These are phyloP conservation scores for Hippopotamyrus pictus DNA, from an alignment of 2,797 vertebrate genomes.

Conservation along the genomic window DNA sequence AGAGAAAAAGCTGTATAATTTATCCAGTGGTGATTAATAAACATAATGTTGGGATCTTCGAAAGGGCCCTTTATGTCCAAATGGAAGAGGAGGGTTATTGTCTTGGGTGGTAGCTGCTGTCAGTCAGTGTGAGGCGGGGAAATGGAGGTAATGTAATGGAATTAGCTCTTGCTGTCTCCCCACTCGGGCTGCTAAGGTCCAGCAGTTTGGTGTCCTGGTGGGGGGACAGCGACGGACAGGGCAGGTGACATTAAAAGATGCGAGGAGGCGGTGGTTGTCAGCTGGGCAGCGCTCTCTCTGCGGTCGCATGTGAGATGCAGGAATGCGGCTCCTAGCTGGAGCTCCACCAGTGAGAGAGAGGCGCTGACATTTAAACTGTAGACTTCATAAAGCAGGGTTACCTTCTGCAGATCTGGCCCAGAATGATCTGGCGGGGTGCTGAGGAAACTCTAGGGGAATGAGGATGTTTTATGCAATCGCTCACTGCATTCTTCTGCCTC, in stretches of 20 bases:
- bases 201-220: not conserved
- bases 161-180: not conserved
- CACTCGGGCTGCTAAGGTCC: not conserved
- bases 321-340: constrained; percentile 29
- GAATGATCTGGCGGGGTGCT: not conserved
- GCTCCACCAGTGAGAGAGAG: constrained; percentile 21
- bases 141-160: not conserved
- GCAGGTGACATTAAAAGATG: constrained; percentile 8
- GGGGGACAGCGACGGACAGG: not conserved
- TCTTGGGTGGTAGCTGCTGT: not conserved
- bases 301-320: not conserved
- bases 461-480: not conserved
- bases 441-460: not conserved
- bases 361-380: constrained; percentile 41
- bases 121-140: not conserved
- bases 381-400: constrained; percentile 38
- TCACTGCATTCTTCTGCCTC: not conserved
- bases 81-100: not conserved
- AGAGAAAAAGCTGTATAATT: not conserved
- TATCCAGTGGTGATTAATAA: constrained; percentile 4
- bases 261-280: not conserved
- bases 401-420: constrained; percentile 1
- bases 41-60: not conserved
- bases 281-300: constrained; percentile 6
- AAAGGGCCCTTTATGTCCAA: not conserved